phyloP scores from a whole-genome alignment of 2,113 vertebrate species.

The Megaceryle maxima region DNA sequence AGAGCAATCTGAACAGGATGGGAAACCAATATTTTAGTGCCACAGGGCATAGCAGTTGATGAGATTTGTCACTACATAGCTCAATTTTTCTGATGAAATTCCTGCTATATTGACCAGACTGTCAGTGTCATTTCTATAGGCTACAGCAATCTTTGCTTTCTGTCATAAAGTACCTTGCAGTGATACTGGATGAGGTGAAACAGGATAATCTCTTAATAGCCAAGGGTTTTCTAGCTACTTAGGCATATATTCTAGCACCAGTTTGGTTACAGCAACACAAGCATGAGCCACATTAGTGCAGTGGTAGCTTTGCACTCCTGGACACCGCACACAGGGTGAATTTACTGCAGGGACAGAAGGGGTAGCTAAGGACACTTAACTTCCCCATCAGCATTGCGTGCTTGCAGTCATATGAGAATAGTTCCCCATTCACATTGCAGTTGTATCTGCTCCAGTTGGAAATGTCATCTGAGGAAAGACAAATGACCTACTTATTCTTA shows the following conservation, averaged over 20 bases:
- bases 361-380: conserved; percentile 32
- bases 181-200: neutral
- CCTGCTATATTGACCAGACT: neutral
- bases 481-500: conserved; percentile 40
- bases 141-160: neutral
- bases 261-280: neutral
- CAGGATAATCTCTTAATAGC: neutral
- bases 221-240: neutral
- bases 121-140: neutral
- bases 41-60: neutral
- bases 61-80: neutral
- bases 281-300: accelerated
- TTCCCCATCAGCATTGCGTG: conserved; percentile 22
- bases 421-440: neutral
- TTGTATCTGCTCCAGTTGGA: neutral
- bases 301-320: neutral
- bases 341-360: neutral
- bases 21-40: neutral
- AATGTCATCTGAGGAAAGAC: conserved; percentile 39
- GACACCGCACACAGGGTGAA: neutral
- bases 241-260: neutral
- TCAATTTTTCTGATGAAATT: neutral
- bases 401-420: conserved; percentile 17
- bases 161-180: neutral
- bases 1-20: neutral